Percentiles rank a stretch among this genome's conserved stretches.
Evolutionary conservation across 2,797 vertebrate species (phyloP).

Genomic region (Capromys pilorides): DNA sequence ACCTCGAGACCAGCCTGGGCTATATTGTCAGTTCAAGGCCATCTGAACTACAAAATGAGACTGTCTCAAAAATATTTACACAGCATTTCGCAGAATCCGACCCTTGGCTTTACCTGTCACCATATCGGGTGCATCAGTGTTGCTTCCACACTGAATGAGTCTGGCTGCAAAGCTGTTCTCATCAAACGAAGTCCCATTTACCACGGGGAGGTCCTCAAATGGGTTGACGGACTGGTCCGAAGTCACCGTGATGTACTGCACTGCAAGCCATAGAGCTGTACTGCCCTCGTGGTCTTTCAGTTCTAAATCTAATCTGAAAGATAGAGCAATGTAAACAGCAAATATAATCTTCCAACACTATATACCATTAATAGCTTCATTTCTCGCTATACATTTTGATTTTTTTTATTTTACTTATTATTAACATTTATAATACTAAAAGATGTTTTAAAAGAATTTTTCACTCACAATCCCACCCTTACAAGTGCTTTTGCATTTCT

Average conservation of each 20-base stretch:
- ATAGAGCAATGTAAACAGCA: background rate
- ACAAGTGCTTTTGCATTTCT: constrained; percentile 41
- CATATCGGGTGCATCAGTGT: constrained; percentile 93
- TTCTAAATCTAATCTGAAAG: constrained; percentile 93
- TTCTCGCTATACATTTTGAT: background rate
- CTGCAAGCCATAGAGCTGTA: constrained; percentile 96
- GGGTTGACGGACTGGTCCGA: constrained; percentile 95
- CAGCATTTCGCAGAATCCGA: rapidly evolving
- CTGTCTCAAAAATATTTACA: background rate
- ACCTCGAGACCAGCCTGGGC: background rate
- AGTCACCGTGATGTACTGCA: constrained; percentile 95
- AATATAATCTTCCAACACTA: background rate
- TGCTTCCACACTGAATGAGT: constrained; percentile 95
- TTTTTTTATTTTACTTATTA: constrained; percentile 6
- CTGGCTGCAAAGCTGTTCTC: constrained; percentile 97
- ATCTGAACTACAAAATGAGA: background rate
- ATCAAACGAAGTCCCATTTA: constrained; percentile 97
- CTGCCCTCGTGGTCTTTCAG: constrained; percentile 97
- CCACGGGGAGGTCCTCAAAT: constrained; percentile 93
- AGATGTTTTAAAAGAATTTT: background rate
- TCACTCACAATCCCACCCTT: constrained; percentile 68
- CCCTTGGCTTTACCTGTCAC: constrained; percentile 88
- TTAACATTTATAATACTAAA: background rate
- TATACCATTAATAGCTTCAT: background rate
- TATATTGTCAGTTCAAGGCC: background rate